A percentile compares a stretch with the other conserved stretches of the same genome.
phyloP scores from a whole-genome alignment of 2,888 invertebrate species.

The Acleris literana region DNA sequence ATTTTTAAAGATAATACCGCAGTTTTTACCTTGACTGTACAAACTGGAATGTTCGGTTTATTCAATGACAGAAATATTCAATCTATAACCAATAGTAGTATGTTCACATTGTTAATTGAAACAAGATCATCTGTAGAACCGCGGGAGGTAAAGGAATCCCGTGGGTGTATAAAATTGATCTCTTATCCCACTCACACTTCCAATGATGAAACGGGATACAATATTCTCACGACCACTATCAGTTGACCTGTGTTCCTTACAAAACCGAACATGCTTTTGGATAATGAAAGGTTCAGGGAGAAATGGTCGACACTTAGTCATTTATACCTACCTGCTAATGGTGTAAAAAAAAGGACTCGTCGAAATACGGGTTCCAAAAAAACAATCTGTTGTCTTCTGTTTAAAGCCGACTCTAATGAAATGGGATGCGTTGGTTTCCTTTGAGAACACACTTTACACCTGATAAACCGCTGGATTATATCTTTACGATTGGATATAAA shows the following conservation, averaged over 20 bases:
- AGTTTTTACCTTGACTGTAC: background rate
- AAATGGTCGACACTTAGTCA: slow-evolving; percentile 35
- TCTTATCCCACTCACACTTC: slow-evolving; percentile 47
- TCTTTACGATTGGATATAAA: slow-evolving; percentile 38
- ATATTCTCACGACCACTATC: slow-evolving; percentile 21
- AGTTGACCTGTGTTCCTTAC: slow-evolving; percentile 9
- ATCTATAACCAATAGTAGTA: slow-evolving; percentile 38
- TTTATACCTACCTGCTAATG: slow-evolving; percentile 58
- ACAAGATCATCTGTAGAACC: slow-evolving; percentile 62
- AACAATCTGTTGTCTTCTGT: slow-evolving; percentile 46
- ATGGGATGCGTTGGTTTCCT: slow-evolving; percentile 46
- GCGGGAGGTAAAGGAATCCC: slow-evolving; percentile 56
- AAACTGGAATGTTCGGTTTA: slow-evolving; percentile 14
- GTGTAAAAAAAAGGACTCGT: slow-evolving; percentile 50
- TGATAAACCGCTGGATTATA: slow-evolving; percentile 46
- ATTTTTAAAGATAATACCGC: too few species aligned
- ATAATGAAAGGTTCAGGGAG: slow-evolving; percentile 7
- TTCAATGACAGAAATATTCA: slow-evolving; percentile 27
- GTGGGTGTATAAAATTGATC: slow-evolving; percentile 61
- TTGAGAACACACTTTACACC: slow-evolving; percentile 49
- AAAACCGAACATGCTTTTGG: slow-evolving; percentile 1
- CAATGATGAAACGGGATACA: slow-evolving; percentile 44
- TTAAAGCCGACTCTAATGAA: slow-evolving; percentile 62
- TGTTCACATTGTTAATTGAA: slow-evolving; percentile 68
- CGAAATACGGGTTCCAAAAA: slow-evolving; percentile 38